Evolutionary conservation across 2,113 vertebrate genomes (phyloP).

Genomic region (Perognathus longimembris): DNA sequence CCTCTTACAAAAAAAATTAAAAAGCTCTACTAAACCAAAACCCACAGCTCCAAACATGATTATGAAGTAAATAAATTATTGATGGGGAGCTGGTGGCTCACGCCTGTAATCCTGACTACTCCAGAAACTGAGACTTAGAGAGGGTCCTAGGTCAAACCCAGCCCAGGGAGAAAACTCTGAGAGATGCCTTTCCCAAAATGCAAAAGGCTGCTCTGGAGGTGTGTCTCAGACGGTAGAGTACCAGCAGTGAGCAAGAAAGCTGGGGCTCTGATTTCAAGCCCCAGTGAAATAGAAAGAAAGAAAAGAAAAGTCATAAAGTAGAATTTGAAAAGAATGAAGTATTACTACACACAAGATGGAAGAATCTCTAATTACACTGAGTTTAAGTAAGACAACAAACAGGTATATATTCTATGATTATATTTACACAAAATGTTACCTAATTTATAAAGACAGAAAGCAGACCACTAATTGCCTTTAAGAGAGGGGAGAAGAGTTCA

Average conservation of each 20-base stretch:
- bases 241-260: too few species aligned
- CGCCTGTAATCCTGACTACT: too few species aligned
- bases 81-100: too few species aligned
- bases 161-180: too few species aligned
- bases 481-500: not conserved
- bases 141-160: too few species aligned
- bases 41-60: not conserved
- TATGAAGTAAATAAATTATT: not conserved
- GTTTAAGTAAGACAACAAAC: constrained; percentile 46
- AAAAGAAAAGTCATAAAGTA: not conserved
- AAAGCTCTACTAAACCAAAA: not conserved
- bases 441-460: constrained; percentile 65
- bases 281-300: too few species aligned
- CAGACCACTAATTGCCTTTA: constrained; percentile 52
- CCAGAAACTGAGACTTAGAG: too few species aligned
- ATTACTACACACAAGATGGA: not conserved
- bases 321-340: constrained; percentile 46
- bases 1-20: not conserved
- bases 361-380: constrained; percentile 34
- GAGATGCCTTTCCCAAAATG: too few species aligned
- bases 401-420: not conserved
- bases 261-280: too few species aligned
- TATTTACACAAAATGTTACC: constrained; percentile 55
- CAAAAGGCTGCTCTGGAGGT: too few species aligned
- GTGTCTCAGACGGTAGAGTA: too few species aligned